Percentiles rank a stretch among this genome's conserved stretches.
Evolutionary conservation across 2,797 vertebrate species (phyloP).

Genomic region (Poeciliopsis presidionis): DNA sequence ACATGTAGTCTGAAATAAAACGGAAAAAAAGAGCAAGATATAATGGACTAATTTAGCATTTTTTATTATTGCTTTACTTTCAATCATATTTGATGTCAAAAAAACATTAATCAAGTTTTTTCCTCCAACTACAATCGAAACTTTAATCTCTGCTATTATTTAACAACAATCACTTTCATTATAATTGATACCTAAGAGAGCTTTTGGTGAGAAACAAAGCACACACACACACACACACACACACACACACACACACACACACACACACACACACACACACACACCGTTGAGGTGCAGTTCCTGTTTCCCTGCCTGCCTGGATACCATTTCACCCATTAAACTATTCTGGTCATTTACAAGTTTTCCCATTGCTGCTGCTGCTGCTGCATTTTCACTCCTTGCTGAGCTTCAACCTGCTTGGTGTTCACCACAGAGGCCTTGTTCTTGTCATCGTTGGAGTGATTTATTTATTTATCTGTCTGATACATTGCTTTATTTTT

Average conservation of each 20-base stretch:
- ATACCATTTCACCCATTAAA: slow-evolving; percentile 51
- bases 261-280: not conserved
- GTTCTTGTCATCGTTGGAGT: not conserved
- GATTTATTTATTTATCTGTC: not conserved
- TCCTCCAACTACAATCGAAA: not conserved
- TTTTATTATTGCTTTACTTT: slow-evolving; percentile 16
- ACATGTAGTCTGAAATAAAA: slow-evolving; percentile 98
- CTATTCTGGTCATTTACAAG: slow-evolving; percentile 52
- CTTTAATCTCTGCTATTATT: not conserved
- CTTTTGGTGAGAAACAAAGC: not conserved
- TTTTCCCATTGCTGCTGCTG: slow-evolving; percentile 7
- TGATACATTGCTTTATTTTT: not conserved
- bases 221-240: not conserved
- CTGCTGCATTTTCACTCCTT: not conserved
- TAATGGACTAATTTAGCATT: slow-evolving; percentile 41
- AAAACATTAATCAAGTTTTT: not conserved
- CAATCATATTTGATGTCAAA: not conserved
- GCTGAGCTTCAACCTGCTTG: not conserved
- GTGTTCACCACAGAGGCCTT: not conserved
- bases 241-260: not conserved
- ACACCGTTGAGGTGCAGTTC: slow-evolving; percentile 4
- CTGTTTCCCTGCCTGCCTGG: slow-evolving; percentile 23
- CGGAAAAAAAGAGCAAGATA: slow-evolving; percentile 32
- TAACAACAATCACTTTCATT: not conserved
- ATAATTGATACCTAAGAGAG: not conserved